Evolutionary conservation across 2,797 vertebrate genomes (phyloP), one percentile per base, ranked within the genome.

Genomic region (Adrianichthys oophorus): DNA sequence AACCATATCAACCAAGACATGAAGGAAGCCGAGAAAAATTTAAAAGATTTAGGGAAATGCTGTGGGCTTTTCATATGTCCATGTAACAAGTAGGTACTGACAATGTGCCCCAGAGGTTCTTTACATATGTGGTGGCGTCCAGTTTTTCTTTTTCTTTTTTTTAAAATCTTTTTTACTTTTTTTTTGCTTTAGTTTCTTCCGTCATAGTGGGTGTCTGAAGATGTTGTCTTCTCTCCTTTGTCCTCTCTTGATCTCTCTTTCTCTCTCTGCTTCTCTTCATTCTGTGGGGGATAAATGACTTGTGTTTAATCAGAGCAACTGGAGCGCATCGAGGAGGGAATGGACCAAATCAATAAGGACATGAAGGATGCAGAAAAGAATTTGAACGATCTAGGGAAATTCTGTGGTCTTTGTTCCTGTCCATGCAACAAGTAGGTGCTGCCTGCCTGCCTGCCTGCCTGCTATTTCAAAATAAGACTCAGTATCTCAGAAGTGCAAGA

Each of bases 351-450:
- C 96, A 99, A 99, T 98, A 98, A 99, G 96, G 97, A 98, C 95
- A 98, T 98, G 97, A 99, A 99, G 95, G 97, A 99, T 96, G 97
- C 97, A 96, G 97, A 99, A 98, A 99, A 99, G 96, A 98, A 99
- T 98, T 98, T 99, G 95, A 98, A 97, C 95, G 96, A 99, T 95
- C 97, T 99, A 97, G 97, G 97, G 95, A 98, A 98, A 94, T 99
- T 98, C 96, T 99, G 97, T 98, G 97, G 97, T 95, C 97, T 99
- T 94, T 98, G 97, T 95, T 95, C 95, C 95, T 98, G 97, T 96
- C 97, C 97, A 93, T 99, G 97, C 96, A 98, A 99, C 96, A 99
- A 99, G 97, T 99, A 99, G 96, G 97, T 98, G 95, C 94, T 95
- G 95, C 95, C 94, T 98, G 96, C 95, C 95, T 98, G 96, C 95